These are phyloP conservation scores for Sphaeridia pumilis DNA, from an alignment of 2,888 invertebrate species.

Conservation along the genomic window DNA sequence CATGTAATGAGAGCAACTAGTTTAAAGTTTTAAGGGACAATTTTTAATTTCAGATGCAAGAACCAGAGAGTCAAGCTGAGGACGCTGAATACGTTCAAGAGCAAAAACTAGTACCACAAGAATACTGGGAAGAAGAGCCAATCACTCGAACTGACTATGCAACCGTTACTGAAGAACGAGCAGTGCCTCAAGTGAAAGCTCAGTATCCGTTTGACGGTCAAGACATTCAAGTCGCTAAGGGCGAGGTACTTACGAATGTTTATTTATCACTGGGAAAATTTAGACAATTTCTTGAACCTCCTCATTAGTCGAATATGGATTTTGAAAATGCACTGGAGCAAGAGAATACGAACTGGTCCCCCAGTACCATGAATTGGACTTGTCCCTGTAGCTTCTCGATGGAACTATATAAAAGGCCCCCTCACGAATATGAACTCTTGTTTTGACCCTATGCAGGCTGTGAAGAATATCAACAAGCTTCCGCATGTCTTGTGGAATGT, in stretches of 20 bases:
- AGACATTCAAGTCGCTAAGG: constrained; percentile 82
- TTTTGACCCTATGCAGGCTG: constrained; percentile 2
- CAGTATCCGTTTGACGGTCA: constrained; percentile 85
- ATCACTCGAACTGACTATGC: constrained; percentile 58
- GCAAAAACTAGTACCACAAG: constrained; percentile 71
- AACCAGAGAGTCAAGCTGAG: constrained; percentile 43
- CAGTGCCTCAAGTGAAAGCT: constrained; percentile 66
- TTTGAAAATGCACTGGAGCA: constrained; percentile 6
- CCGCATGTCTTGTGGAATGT: constrained; percentile 2
- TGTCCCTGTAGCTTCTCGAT: background rate
- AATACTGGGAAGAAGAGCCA: constrained; percentile 85
- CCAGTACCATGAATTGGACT: constrained; percentile 1
- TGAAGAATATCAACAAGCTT: constrained; percentile 6
- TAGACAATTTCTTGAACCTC: background rate
- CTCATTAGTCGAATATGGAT: constrained; percentile 3
- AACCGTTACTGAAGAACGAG: constrained; percentile 74
- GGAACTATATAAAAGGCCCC: constrained; percentile 4
- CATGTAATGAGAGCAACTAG: background rate
- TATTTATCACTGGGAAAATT: background rate
- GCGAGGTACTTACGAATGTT: constrained; percentile 49
- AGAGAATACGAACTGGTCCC: background rate
- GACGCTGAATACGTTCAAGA: constrained; percentile 67
- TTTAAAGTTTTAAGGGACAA: background rate
- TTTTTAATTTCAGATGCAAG: constrained; percentile 31
- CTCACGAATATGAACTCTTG: constrained; percentile 9